These are phyloP conservation scores for Palloptera scutellata DNA, from an alignment of 2,888 invertebrate genomes.

Conservation along the genomic window DNA sequence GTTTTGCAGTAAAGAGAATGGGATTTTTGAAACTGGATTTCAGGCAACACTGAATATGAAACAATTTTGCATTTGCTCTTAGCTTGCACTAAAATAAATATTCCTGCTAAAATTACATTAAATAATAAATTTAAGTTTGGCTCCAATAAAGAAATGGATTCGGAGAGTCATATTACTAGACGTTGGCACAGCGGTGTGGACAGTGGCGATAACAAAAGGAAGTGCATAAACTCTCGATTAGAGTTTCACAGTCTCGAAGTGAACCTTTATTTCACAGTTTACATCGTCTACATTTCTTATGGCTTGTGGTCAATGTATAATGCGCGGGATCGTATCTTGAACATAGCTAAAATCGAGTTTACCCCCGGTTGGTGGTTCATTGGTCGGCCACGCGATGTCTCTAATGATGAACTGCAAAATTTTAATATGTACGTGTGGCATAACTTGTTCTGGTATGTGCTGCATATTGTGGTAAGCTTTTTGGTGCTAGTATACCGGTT, in stretches of 20 bases:
- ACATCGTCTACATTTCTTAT: slow-evolving; percentile 55
- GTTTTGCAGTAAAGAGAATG: too few species aligned
- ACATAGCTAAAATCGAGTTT: slow-evolving; percentile 49
- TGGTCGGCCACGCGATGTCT: slow-evolving; percentile 55
- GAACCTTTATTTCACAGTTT: slow-evolving; percentile 54
- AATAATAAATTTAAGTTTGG: too few species aligned
- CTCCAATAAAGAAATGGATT: too few species aligned
- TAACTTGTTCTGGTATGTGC: slow-evolving; percentile 56
- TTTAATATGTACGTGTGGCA: slow-evolving; percentile 52
- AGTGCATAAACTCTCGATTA: not conserved
- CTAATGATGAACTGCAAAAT: slow-evolving; percentile 59
- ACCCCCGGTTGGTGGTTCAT: slow-evolving; percentile 54
- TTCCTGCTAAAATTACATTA: too few species aligned
- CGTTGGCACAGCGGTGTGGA: too few species aligned
- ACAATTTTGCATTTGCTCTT: too few species aligned
- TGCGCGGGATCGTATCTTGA: slow-evolving; percentile 49
- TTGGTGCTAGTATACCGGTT: slow-evolving; percentile 38
- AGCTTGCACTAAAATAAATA: too few species aligned
- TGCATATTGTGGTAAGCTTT: slow-evolving; percentile 50
- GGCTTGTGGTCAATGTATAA: slow-evolving; percentile 51
- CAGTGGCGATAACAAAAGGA: too few species aligned
- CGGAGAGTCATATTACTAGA: too few species aligned
- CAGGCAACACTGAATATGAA: too few species aligned
- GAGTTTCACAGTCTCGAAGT: slow-evolving; percentile 47
- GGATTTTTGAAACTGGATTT: too few species aligned